Conservation (phyloP, 2,797 vertebrate species). For the Megalops cyprinoides region DNA sequence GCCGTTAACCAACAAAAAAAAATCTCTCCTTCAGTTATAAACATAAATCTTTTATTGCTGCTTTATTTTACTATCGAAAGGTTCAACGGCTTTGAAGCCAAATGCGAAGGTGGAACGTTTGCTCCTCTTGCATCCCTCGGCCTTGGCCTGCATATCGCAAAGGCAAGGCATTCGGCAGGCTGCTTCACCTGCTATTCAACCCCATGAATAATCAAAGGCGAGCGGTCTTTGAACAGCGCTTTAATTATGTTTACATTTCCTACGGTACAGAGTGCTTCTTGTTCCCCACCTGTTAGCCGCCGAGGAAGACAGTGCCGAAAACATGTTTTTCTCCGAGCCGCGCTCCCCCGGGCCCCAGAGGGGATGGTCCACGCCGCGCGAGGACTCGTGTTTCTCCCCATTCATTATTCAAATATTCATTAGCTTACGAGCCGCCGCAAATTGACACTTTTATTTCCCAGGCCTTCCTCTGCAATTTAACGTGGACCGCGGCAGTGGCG, state of each 20-base stretch:
- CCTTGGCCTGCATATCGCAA: background rate
- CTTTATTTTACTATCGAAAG: too few relatives aligned
- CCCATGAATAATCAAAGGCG: conserved; percentile 40
- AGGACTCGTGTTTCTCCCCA: conserved; percentile 23
- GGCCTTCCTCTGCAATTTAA: conserved; percentile 57
- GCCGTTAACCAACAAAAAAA: too few relatives aligned
- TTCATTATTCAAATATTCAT: conserved; percentile 47
- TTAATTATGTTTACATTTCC: conserved; percentile 37
- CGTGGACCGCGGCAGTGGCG: conserved; percentile 45
- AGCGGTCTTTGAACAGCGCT: conserved; percentile 14
- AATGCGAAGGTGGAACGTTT: background rate
- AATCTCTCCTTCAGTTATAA: background rate
- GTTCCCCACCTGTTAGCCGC: conserved; percentile 27
- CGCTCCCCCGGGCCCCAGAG: background rate
- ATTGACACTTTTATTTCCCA: conserved; percentile 61
- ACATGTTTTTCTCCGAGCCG: conserved; percentile 7
- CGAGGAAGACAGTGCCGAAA: conserved; percentile 1
- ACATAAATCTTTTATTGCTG: background rate
- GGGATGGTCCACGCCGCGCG: background rate
- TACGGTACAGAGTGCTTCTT: background rate
- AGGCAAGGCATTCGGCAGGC: background rate
- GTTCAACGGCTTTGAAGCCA: too few relatives aligned
- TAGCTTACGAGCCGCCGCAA: conserved; percentile 60
- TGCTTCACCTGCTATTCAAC: conserved; percentile 9
- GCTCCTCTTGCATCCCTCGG: background rate